Evolutionary conservation across 1,140 invertebrate species (phyloP).

Genomic region (Drosophila navojoa): DNA sequence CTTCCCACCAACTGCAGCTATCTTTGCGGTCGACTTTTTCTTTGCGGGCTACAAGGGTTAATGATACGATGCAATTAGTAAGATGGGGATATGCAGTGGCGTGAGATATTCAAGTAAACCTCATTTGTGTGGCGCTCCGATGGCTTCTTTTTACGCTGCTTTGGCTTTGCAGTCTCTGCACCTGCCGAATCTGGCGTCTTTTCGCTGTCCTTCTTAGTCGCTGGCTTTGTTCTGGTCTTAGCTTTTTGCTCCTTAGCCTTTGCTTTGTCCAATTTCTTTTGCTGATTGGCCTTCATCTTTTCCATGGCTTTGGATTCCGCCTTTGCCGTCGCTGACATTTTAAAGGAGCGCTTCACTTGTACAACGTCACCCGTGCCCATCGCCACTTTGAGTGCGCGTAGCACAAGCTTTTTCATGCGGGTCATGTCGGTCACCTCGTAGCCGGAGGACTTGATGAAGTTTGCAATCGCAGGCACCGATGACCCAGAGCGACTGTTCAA

Average conservation of each 20-base stretch:
- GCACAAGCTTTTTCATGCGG: slow-evolving; percentile 3
- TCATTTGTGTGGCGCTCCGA: slow-evolving; percentile 21
- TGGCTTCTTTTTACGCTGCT: slow-evolving; percentile 19
- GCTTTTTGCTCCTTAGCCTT: slow-evolving; percentile 6
- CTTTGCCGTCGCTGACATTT: slow-evolving; percentile 25
- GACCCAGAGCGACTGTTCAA: slow-evolving; percentile 41
- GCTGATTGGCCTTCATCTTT: slow-evolving; percentile 41
- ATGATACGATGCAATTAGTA: too few relatives aligned
- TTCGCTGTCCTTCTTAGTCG: neutral
- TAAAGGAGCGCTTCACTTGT: slow-evolving; percentile 54
- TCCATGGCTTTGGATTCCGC: slow-evolving; percentile 14
- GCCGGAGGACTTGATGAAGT: slow-evolving; percentile 40
- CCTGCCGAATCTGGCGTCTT: neutral
- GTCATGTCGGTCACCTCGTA: slow-evolving; percentile 13
- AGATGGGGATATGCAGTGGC: neutral
- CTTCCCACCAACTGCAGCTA: neutral
- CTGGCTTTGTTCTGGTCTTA: slow-evolving; percentile 10
- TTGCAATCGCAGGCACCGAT: slow-evolving; percentile 42
- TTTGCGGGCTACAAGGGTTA: slow-evolving; percentile 17
- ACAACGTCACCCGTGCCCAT: slow-evolving; percentile 27
- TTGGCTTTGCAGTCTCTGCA: neutral
- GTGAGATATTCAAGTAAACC: neutral
- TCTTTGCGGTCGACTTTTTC: slow-evolving; percentile 14
- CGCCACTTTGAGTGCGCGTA: slow-evolving; percentile 29
- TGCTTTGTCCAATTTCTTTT: slow-evolving; percentile 1